phyloP scores from a whole-genome alignment of 2,113 vertebrate species.

The Crocuta crocuta region DNA sequence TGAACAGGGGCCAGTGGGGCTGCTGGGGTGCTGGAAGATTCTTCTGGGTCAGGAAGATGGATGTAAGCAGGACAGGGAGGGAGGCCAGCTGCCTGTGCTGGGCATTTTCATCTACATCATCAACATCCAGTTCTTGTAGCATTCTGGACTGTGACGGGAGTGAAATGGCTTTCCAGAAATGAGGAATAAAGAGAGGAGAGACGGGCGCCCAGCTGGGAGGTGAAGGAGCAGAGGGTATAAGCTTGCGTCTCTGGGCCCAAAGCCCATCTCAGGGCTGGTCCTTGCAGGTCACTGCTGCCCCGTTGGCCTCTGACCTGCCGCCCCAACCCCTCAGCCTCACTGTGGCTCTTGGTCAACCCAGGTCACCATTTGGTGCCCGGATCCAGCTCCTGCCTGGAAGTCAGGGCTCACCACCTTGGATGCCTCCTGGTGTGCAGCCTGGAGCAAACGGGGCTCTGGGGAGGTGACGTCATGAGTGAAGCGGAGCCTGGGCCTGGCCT shows the following conservation, averaged over 20 bases:
- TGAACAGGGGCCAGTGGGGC: fast-evolving
- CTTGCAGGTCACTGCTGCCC: background rate
- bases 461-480: background rate
- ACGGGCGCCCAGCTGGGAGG: fast-evolving
- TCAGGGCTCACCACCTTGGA: background rate
- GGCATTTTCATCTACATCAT: background rate
- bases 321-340: background rate
- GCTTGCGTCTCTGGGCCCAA: background rate
- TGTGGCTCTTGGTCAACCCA: fast-evolving
- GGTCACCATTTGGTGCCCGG: no score
- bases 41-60: background rate
- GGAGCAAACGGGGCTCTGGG: background rate
- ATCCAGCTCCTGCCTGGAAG: background rate
- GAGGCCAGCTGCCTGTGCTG: background rate
- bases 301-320: no score
- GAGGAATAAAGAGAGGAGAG: background rate
- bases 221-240: background rate
- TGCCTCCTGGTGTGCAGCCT: background rate
- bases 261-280: fast-evolving
- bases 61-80: background rate
- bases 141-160: background rate
- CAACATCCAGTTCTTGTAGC: background rate
- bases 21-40: background rate
- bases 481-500: fast-evolving
- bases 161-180: background rate